Evolutionary conservation across 2,113 vertebrate species (phyloP).

Genomic region (Rhinolophus ferrumequinum): DNA sequence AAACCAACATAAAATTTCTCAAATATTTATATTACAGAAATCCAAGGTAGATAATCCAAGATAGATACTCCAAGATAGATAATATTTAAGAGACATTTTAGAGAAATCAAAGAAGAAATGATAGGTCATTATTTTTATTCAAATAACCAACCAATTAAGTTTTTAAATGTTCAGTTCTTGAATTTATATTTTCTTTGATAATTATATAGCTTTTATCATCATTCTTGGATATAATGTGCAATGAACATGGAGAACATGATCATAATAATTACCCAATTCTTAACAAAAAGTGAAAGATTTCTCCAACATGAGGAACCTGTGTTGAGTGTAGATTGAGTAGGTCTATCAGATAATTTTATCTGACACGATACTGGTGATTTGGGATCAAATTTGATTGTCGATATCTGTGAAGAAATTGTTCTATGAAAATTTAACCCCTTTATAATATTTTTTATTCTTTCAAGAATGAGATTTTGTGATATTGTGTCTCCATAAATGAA

Average conservation of each 20-base stretch:
- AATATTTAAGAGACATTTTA: background rate
- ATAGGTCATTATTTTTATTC: background rate
- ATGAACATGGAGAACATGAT: background rate
- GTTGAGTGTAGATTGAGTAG: background rate
- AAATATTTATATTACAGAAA: background rate
- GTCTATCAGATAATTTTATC: background rate
- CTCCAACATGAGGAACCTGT: background rate
- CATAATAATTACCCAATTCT: background rate
- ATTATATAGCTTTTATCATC: background rate
- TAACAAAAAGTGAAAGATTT: background rate
- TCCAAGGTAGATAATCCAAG: background rate
- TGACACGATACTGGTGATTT: background rate
- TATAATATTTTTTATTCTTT: background rate
- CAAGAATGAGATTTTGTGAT: background rate
- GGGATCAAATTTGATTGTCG: background rate
- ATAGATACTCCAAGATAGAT: background rate
- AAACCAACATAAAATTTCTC: background rate
- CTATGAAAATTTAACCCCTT: background rate
- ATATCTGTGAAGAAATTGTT: background rate
- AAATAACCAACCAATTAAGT: background rate
- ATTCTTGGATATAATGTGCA: background rate
- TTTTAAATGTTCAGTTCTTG: background rate
- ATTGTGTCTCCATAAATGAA: background rate
- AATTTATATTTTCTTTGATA: background rate
- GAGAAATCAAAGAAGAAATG: background rate